Percentiles rank a stretch among this genome's conserved stretches.
Evolutionary conservation across 2,888 invertebrate species (phyloP).

Genomic region (Morpho deidamia): DNA sequence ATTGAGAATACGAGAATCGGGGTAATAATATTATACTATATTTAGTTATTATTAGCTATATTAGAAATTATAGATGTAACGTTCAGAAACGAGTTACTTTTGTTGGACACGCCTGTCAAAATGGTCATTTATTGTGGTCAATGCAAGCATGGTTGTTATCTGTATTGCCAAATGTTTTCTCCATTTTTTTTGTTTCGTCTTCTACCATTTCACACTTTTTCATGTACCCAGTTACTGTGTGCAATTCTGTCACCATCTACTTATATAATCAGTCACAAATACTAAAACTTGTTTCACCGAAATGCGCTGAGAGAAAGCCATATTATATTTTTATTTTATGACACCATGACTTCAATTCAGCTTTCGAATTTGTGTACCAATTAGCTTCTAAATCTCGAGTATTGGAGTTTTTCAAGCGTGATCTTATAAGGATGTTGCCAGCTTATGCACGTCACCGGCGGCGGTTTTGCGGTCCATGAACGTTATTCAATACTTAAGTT

Average conservation of each 20-base stretch:
- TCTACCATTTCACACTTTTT: conserved; percentile 44
- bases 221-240: conserved; percentile 40
- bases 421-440: conserved; percentile 21
- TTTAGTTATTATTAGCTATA: too few species aligned
- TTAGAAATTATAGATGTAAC: too few species aligned
- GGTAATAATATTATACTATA: too few species aligned
- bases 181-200: conserved; percentile 41
- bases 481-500: conserved; percentile 46
- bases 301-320: conserved; percentile 58
- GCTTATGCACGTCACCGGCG: conserved; percentile 21
- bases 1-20: too few species aligned
- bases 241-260: conserved; percentile 56
- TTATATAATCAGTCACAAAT: conserved; percentile 55
- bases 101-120: not conserved
- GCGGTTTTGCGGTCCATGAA: conserved; percentile 39
- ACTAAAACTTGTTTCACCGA: conserved; percentile 52
- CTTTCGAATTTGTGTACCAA: conserved; percentile 30
- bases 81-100: too few species aligned
- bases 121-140: conserved; percentile 11
- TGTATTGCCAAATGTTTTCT: conserved; percentile 51
- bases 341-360: conserved; percentile 34
- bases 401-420: conserved; percentile 3
- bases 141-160: conserved; percentile 29
- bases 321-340: conserved; percentile 40
- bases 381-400: conserved; percentile 9